Base-by-base conservation (phyloP, 2,797 vertebrate species). In the Sphenodon punctatus region DNA sequence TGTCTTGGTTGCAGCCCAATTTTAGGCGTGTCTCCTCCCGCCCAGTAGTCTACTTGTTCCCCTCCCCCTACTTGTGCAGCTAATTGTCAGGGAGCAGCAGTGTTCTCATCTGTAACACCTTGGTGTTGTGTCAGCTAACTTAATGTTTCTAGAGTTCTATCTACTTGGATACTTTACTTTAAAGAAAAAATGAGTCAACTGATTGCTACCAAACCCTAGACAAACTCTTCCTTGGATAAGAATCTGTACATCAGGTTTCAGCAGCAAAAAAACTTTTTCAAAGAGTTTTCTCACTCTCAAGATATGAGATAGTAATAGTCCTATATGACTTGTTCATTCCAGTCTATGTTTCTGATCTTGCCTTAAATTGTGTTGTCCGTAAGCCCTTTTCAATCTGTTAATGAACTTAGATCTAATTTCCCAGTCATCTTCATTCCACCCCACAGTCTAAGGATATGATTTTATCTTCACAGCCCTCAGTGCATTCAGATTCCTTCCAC, bases 101-200 rank as follows among this genome's bases (percentile, higher is more conserved):
- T n/a, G n/a, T n/a, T n/a, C n/a, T n/a, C n/a, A n/a, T n/a, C n/a
- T n/a, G n/a, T n/a, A n/a, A n/a, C n/a, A n/a, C n/a, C n/a, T n/a
- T n/a, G n/a, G n/a, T n/a, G n/a, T n/a, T n/a, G n/a, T n/a, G n/a
- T n/a, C n/a, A n/a, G n/a, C n/a, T n/a, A n/a, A n/a, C n/a, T n/a
- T n/a, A n/a, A n/a, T n/a, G n/a, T n/a, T n/a, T n/a, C n/a, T n/a
- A n/a, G 85, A 72, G 9, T 48, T 76, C 71, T 71, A 1, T 22
- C 5, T 20, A 82, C 76, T 74, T 36, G 9, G 36, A 91, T 82
- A 45, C 75, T 73, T 48, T 53, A 70, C 42, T 75, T 67, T 55
- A 78, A 67, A 6, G 36, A 59, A 45, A 19, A 46, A 73, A 75
- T n/a, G 43, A 25, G 13, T 59, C 39, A 78, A 13, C 13, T 23